Percentiles rank a stretch among this genome's conserved stretches.
These are phyloP conservation scores for Meteorus sp. DNA, from an alignment of 1,140 invertebrate species.

Conservation along the genomic window DNA sequence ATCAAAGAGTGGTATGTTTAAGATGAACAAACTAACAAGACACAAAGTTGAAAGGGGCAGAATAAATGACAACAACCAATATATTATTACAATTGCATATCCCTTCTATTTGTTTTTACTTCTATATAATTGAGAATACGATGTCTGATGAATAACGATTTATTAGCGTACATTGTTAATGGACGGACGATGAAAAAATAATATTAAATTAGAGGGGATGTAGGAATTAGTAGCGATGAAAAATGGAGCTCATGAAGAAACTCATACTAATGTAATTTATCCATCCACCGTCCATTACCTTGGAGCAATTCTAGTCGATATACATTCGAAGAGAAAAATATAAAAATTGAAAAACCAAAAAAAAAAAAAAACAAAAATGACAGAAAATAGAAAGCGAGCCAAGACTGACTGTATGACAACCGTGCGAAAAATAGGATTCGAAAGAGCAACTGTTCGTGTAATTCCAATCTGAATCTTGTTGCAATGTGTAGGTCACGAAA, in stretches of 20 bases:
- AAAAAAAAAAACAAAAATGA: neutral
- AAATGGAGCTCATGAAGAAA: too few relatives aligned
- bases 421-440: neutral
- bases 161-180: neutral
- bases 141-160: neutral
- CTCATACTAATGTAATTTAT: too few relatives aligned
- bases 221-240: neutral
- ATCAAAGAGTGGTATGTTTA: slow-evolving; percentile 95
- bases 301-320: neutral
- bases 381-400: neutral
- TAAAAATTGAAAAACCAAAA: too few relatives aligned
- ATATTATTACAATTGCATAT: slow-evolving; percentile 2
- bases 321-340: too few relatives aligned
- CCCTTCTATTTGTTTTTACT: neutral
- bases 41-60: too few relatives aligned
- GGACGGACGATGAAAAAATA: neutral
- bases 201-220: neutral
- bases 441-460: too few relatives aligned
- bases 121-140: neutral
- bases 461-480: too few relatives aligned
- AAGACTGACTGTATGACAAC: slow-evolving; percentile 1
- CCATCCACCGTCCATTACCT: neutral
- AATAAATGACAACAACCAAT: too few relatives aligned
- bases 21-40: slow-evolving; percentile 37
- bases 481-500: too few relatives aligned